Conservation (phyloP, 2,888 invertebrate genomes). For the Yponomeuta evonymella region DNA sequence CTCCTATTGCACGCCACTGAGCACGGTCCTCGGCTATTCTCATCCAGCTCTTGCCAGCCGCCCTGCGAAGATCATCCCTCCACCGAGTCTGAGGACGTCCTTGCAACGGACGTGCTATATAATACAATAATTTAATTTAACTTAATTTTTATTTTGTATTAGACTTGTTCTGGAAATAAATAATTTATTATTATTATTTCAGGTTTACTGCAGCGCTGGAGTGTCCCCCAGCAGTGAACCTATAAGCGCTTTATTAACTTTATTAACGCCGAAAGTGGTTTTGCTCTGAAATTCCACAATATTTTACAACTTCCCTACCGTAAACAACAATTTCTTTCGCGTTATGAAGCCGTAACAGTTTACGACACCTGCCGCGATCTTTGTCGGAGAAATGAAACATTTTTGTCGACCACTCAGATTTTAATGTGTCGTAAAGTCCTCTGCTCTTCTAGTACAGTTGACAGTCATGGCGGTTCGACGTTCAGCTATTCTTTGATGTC, state of each 20-base stretch:
- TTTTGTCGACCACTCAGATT: constrained; percentile 43
- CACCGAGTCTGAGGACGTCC: too few relatives aligned
- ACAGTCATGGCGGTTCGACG: too few relatives aligned
- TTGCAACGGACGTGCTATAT: too few relatives aligned
- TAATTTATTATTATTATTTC: too few relatives aligned
- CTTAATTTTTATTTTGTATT: too few relatives aligned
- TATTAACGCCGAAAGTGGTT: not conserved
- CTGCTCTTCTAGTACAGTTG: constrained; percentile 1
- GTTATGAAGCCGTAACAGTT: not conserved
- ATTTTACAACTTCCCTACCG: not conserved
- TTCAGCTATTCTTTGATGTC: too few relatives aligned
- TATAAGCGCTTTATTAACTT: not conserved
- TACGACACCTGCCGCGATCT: not conserved
- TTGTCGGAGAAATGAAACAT: constrained; percentile 26
- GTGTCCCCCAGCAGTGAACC: not conserved
- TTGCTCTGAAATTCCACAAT: not conserved
- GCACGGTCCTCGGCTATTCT: too few relatives aligned
- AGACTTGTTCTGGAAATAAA: too few relatives aligned
- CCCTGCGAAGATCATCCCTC: too few relatives aligned
- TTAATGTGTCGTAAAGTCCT: constrained; percentile 31
- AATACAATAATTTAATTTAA: too few relatives aligned
- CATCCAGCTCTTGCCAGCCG: too few relatives aligned
- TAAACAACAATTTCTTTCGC: constrained; percentile 3
- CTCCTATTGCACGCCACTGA: too few relatives aligned
- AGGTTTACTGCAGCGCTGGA: not conserved